phyloP scores from a whole-genome alignment of 64 coral and sea anemone species.

The Anthopleura sola region DNA sequence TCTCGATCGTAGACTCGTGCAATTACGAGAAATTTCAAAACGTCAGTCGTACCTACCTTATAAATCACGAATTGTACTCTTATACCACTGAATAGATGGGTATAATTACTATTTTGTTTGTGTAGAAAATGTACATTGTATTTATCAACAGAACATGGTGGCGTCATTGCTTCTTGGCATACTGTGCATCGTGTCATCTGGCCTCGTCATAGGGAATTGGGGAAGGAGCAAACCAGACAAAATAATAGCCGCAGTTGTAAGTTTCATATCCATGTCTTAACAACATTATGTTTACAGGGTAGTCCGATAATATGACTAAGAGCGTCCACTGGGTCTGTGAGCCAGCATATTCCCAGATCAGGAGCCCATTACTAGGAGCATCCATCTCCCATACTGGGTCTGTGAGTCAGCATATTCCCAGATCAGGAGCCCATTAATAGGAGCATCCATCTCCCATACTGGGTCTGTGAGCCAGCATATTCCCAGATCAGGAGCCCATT shows the following conservation, averaged over 20 bases:
- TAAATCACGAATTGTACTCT: too few relatives aligned
- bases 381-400: background rate
- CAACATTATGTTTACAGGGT: too few relatives aligned
- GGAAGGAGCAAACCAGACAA: background rate
- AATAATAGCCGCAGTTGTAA: background rate
- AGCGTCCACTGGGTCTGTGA: background rate
- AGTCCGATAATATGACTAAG: too few relatives aligned
- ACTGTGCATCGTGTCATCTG: constrained; percentile 16
- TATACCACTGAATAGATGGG: too few relatives aligned
- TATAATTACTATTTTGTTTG: too few relatives aligned
- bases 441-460: background rate
- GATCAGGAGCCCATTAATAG: background rate
- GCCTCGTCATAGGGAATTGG: background rate
- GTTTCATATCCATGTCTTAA: background rate
- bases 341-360: background rate
- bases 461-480: background rate
- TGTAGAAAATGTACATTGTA: too few relatives aligned
- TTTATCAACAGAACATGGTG: background rate
- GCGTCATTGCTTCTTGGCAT: constrained; percentile 12
- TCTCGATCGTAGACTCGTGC: too few relatives aligned
- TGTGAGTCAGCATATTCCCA: background rate
- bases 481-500: background rate
- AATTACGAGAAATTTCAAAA: too few relatives aligned
- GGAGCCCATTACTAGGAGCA: background rate
- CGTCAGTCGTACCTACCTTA: too few relatives aligned